Evolutionary conservation across 2,113 vertebrate species (phyloP).

Genomic region (Zosterops lateralis): DNA sequence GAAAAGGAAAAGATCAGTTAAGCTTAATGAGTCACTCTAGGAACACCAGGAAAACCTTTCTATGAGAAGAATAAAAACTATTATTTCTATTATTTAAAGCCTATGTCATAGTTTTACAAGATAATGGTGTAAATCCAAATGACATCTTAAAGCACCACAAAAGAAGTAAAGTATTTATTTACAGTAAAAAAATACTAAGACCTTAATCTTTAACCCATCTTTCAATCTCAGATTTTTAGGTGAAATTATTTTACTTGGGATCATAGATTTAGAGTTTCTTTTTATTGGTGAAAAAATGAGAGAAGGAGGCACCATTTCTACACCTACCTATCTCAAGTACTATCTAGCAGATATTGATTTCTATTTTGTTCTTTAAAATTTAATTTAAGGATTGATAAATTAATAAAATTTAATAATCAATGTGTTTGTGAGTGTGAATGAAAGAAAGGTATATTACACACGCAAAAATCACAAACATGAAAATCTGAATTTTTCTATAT

Average conservation of each 20-base stretch:
- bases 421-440: fast-evolving
- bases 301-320: neutral
- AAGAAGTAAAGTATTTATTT: neutral
- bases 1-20: neutral
- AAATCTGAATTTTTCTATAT: neutral
- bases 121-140: neutral
- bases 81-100: neutral
- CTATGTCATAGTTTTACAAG: neutral
- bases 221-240: neutral
- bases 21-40: neutral
- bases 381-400: neutral
- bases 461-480: neutral
- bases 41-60: neutral
- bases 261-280: neutral
- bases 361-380: neutral
- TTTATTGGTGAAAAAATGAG: neutral
- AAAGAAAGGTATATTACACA: neutral
- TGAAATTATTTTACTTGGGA: neutral
- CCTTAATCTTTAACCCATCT: neutral
- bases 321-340: neutral
- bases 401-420: neutral
- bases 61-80: neutral
- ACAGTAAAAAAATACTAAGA: neutral
- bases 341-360: neutral
- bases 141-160: neutral